A percentile compares a stretch with the other conserved stretches of the same genome.
Evolutionary conservation across 2,113 vertebrate genomes (phyloP).

Genomic region (Rhombomys opimus): DNA sequence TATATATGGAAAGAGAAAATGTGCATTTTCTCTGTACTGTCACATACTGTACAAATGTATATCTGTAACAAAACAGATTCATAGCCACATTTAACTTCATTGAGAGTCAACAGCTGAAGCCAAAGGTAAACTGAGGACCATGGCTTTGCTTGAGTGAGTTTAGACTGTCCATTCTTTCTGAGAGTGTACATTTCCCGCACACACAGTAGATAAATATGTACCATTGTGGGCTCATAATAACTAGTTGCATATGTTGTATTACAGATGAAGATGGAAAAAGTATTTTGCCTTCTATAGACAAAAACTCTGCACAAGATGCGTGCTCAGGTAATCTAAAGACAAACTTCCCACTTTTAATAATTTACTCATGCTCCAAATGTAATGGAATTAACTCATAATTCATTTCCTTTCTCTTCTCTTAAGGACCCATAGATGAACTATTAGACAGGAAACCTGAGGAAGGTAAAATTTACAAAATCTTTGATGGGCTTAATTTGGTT

Average conservation of each 20-base stretch:
- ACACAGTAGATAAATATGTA: background rate
- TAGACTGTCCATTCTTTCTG: background rate
- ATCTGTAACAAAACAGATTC: background rate
- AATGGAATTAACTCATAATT: slow-evolving; percentile 54
- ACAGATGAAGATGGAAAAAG: slow-evolving; percentile 81
- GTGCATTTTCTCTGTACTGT: background rate
- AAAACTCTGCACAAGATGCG: slow-evolving; percentile 69
- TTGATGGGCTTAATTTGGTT: slow-evolving; percentile 21
- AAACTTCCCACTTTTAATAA: slow-evolving; percentile 33
- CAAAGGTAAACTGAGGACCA: background rate
- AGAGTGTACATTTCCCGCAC: background rate
- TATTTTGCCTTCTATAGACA: slow-evolving; percentile 75
- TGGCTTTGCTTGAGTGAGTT: background rate
- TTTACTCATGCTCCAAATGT: slow-evolving; percentile 9
- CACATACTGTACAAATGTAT: background rate
- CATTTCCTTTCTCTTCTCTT: slow-evolving; percentile 61
- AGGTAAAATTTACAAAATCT: slow-evolving; percentile 81
- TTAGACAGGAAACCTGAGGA: slow-evolving; percentile 86
- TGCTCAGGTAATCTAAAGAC: slow-evolving; percentile 83
- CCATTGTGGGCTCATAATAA: slow-evolving; percentile 66
- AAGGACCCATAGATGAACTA: slow-evolving; percentile 86
- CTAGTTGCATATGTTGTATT: slow-evolving; percentile 63
- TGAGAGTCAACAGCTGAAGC: background rate
- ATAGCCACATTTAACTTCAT: background rate
- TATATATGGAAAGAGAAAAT: background rate